phyloP scores from a whole-genome alignment of 2,797 vertebrate species.

The Menidia menidia region DNA sequence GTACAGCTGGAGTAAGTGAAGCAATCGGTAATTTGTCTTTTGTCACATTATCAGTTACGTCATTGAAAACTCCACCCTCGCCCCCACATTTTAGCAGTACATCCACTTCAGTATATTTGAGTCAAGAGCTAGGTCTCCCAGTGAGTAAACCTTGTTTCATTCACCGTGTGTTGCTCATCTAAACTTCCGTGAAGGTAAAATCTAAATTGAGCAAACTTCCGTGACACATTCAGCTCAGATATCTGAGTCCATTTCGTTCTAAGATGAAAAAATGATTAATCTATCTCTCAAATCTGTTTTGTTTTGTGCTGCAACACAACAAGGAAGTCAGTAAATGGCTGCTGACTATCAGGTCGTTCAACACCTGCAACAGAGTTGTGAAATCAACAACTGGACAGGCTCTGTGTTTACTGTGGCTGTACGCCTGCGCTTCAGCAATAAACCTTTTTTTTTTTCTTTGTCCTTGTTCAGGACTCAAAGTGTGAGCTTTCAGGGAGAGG shows the following conservation, averaged over 20 bases:
- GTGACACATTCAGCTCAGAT: neutral
- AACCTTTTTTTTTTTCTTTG: constrained; percentile 11
- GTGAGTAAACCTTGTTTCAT: constrained; percentile 10
- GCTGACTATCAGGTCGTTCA: constrained; percentile 46
- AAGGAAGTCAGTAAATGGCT: constrained; percentile 63
- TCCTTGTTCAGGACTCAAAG: constrained; percentile 2
- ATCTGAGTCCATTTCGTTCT: neutral
- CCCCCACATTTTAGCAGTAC: constrained; percentile 11
- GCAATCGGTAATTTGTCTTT: constrained; percentile 64
- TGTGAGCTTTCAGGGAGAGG: constrained; percentile 30
- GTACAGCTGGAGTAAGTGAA: constrained; percentile 68
- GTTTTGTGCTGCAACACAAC: constrained; percentile 24
- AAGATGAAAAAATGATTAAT: neutral
- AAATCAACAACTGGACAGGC: constrained; percentile 45
- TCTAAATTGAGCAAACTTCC: constrained; percentile 24
- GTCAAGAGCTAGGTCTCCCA: constrained; percentile 14
- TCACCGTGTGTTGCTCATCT: constrained; percentile 1
- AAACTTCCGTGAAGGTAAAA: constrained; percentile 2
- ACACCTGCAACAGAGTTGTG: constrained; percentile 57
- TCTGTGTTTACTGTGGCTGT: constrained; percentile 52
- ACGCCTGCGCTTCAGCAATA: constrained; percentile 45
- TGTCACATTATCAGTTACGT: constrained; percentile 62
- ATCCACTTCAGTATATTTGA: constrained; percentile 18
- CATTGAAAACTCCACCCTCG: constrained; percentile 41
- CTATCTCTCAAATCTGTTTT: constrained; percentile 12